Percentiles rank a stretch among this genome's conserved stretches.
Conservation (phyloP, 2,797 vertebrate species). For the Pangasius mekongensis region DNA sequence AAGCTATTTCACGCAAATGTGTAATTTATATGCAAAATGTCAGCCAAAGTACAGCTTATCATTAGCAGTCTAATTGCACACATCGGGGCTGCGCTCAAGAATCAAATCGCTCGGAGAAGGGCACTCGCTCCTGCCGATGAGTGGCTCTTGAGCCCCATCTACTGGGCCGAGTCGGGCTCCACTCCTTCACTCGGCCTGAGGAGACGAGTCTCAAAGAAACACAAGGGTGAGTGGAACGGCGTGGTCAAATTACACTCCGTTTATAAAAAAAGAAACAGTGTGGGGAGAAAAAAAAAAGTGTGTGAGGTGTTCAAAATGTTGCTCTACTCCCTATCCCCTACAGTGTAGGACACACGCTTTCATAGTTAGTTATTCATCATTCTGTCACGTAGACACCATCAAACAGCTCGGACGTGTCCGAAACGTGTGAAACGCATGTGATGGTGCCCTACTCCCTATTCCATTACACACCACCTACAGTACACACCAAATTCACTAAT, state of each 20-base stretch:
- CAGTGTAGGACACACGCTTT: not conserved
- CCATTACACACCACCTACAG: not conserved
- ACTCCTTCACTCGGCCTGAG: not conserved
- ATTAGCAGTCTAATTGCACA: conserved; percentile 65
- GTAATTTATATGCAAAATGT: conserved; percentile 67
- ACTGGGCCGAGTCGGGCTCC: conserved; percentile 53
- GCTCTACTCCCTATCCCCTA: too few relatives aligned
- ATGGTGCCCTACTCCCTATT: not conserved
- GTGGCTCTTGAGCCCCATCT: conserved; percentile 65
- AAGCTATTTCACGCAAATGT: conserved; percentile 61
- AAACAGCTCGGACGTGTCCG: not conserved
- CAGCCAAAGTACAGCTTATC: conserved; percentile 62
- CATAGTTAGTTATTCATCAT: not conserved
- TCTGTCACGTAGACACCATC: not conserved
- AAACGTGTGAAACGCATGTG: not conserved
- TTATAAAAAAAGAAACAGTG: not conserved
- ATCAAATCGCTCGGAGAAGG: conserved; percentile 53
- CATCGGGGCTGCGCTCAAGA: conserved; percentile 55
- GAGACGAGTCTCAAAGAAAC: not conserved
- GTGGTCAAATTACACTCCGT: not conserved
- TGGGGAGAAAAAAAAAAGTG: not conserved
- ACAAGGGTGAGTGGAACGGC: not conserved
- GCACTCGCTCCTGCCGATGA: conserved; percentile 35
- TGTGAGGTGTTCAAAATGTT: not conserved
- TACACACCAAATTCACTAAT: not conserved